These are phyloP conservation scores for Pseudocheirus occidentalis DNA, from an alignment of 2,797 vertebrate species.

Conservation along the genomic window DNA sequence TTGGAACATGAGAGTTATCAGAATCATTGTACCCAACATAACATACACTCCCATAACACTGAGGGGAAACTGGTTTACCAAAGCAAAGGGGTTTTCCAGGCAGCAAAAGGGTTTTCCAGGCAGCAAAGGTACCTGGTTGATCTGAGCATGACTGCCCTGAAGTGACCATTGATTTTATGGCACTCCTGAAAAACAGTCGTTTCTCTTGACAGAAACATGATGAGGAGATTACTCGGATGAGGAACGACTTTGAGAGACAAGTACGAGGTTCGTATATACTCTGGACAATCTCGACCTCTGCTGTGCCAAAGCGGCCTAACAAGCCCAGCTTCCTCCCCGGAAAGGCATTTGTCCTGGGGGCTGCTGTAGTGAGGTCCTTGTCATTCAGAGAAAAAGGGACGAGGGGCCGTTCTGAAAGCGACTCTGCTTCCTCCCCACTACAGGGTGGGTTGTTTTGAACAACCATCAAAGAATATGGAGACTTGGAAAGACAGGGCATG, in stretches of 20 bases:
- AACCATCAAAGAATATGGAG: neutral
- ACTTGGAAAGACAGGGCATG: neutral
- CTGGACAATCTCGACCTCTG: accelerated
- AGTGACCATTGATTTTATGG: neutral
- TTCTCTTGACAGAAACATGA: constrained; percentile 88
- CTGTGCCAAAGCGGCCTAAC: no score
- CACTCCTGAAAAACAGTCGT: neutral
- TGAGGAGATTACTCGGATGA: constrained; percentile 86
- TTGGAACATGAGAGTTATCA: neutral
- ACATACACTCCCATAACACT: accelerated
- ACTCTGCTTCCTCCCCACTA: neutral
- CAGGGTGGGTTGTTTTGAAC: neutral
- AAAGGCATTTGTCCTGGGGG: neutral
- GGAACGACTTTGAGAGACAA: constrained; percentile 87
- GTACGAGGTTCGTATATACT: constrained; percentile 86
- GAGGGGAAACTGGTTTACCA: neutral
- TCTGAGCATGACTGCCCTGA: neutral
- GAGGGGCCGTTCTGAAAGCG: neutral
- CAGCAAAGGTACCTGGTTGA: neutral
- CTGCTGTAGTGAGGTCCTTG: neutral
- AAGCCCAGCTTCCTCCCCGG: neutral
- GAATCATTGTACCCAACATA: neutral
- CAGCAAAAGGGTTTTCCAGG: neutral
- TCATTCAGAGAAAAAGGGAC: neutral
- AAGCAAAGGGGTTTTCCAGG: neutral